Evolutionary conservation across 2,888 invertebrate species (phyloP), one percentile per base, ranked within the genome.

Genomic region (Conus canariensis): DNA sequence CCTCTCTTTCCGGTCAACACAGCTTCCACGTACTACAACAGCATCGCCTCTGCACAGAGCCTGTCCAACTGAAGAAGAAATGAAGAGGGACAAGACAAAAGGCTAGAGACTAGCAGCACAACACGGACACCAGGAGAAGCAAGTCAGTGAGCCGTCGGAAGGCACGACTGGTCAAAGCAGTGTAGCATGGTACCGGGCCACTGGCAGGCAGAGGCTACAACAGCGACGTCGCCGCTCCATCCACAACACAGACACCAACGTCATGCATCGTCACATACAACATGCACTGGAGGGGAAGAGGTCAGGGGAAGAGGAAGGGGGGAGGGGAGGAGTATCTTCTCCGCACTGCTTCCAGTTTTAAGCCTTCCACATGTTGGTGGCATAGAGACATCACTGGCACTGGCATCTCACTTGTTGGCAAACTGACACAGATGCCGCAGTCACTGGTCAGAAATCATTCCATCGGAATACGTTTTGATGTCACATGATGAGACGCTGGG

Each of bases 181-280:
- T 25, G 85, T 60, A 60, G 85, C 60, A 60, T 25, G n/a, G 22
- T 2, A 60, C 10, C 25, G 9, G 60, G 70, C 14, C 60, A 83
- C 58, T 30, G 56, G 85, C 85, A 85, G 60, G 85, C 85, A 85
- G 85, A 25, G 25, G 60, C 9, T 12, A 58, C 59, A 85, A 60
- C 85, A n/a, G 14, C 7, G 12, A 60, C 25, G 25, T 56, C 45
- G 85, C 22, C 16, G 60, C 60, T 60, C 25, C 60, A 60, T 6
- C 19, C 6, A 85, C 83, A 60, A 60, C 59, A 85, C 60, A 60
- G 25, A 60, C 85, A 60, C 56, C 1, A 19, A 58, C 19, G 22
- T 83, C 85, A 85, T 85, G 85, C 85, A 85, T 60, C 25, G 25
- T 60, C 25, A 85, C 60, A 25, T 3, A 60, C 85, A 85, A 60